Evolutionary conservation across 2,888 invertebrate genomes (phyloP).

Genomic region (Cryptocheilus praepositus): DNA sequence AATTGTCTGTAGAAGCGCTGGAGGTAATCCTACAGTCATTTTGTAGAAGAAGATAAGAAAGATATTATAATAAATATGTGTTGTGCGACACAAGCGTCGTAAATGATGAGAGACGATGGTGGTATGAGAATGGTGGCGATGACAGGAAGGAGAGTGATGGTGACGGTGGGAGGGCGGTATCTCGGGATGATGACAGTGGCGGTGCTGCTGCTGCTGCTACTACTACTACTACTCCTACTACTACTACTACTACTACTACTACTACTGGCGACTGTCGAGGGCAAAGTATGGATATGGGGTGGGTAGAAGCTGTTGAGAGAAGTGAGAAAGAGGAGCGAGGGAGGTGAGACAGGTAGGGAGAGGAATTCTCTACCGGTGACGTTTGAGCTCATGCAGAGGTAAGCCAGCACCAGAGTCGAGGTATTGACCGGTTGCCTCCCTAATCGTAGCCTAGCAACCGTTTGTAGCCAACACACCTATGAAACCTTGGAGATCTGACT

Average conservation of each 20-base stretch:
- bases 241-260: constrained; percentile 25
- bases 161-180: not conserved
- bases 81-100: no score
- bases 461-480: constrained; percentile 73
- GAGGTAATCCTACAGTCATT: no score
- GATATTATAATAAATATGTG: no score
- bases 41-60: no score
- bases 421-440: constrained; percentile 75
- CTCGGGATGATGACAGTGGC: constrained; percentile 14
- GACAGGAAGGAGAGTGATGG: no score
- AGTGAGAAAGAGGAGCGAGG: constrained; percentile 41
- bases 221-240: constrained; percentile 15
- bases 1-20: no score
- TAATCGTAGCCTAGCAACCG: constrained; percentile 71
- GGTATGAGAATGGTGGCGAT: no score
- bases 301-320: constrained; percentile 16
- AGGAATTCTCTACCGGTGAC: constrained; percentile 66
- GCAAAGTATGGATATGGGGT: not conserved
- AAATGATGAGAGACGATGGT: no score
- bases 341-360: constrained; percentile 35
- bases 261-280: not conserved
- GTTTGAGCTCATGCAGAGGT: constrained; percentile 63
- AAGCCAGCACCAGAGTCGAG: constrained; percentile 63
- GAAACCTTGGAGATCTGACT: constrained; percentile 75
- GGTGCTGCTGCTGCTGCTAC: constrained; percentile 28